Evolutionary conservation across 2,113 vertebrate species (phyloP), one percentile per base, ranked within the genome.

Genomic region (Platysternon megacephalum): DNA sequence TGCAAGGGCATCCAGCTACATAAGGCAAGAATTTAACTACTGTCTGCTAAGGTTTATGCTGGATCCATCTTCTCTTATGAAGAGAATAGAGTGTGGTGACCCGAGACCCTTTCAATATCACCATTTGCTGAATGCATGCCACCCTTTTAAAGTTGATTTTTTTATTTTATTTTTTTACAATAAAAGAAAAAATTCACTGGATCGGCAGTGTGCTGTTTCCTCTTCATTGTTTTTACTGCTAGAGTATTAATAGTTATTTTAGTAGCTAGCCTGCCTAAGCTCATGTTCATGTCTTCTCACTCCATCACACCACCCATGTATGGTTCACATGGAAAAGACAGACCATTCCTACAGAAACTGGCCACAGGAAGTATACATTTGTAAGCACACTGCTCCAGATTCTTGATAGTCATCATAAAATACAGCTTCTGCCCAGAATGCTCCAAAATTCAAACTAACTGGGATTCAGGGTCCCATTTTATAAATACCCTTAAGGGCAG

Each of bases 261-360:
- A 82, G 51, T 24, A 84, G 11, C 65, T 14, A 65, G 58, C 32
- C 58, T 65, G 13, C 58, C 94, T 35, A 61, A 29, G 17, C 0
- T 65, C 13, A 46, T 28, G 48, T 19, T 28, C 83, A 26, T 7
- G 2, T 14, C 1, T 0, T 48, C 61, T 46, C 51, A 13, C 1
- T 28, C 28, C 8, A 61, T 22, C 1, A 4, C 6, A 0, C 1
- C 2, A 2, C 2, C 19, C 52, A 26, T 22, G 3, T 24, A 7
- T 11, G 8, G 29, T 35, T 65, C 58, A 35, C 13, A 35, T 65
- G 58, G 32, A 32, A 65, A 17, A 35, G 13, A 65, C 22, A 55
- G 58, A 65, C 58, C 14, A 65, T 65, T 16, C 58, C 58, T 32
- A 11, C 32, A 65, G 16, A 35, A 65, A 35, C 32, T 65, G 32